Base-by-base conservation (phyloP, 2,797 vertebrate species). In the Onychomys torridus region DNA sequence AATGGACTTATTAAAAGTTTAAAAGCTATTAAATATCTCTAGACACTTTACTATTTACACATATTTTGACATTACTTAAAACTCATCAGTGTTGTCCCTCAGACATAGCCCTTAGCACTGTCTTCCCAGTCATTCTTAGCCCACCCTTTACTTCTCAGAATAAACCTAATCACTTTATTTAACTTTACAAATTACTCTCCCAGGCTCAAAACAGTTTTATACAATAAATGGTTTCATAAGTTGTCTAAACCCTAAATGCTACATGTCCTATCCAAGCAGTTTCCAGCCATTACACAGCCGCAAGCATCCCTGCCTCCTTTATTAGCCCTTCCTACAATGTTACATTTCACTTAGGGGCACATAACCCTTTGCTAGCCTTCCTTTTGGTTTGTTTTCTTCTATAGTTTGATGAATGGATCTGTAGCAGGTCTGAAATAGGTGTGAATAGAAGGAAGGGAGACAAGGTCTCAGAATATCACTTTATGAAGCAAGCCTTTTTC, bases 1-100 rank as follows among this genome's bases (percentile, higher is more conserved):
- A 97, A 97, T 96, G 95, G 93, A 97, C 96, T 98, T 98, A 98
- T 98, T 98, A 98, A 98, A 98, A 98, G 95, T 98, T 98, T 98
- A 98, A 98, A 98, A 98, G 95, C 84, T 82, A 84, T 97, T 98
- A 97, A 98, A 95, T 83, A 97, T 98, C 97, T 97, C 96, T 96
- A 98, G 97, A 97, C 89, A 97, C 96, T 97, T 97, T 96, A 98
- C 97, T 98, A 98, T 97, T 98, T 98, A 98, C 93, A 96, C 37
- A 63, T 95, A 71, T 93, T 96, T 98, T 98, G 92, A 97, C 17
- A 40, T 89, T 77, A 69, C 87, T 98, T 78, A 94, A 95, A 95
- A 82, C 89, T 73, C 87, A 95, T 71, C 97, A 97, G 96, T 94
- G 82, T 91, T 97, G 96, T 97, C 97, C 97, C 98, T 98, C 98